Conservation (phyloP, 2,888 invertebrate species). For the Sinodicranocentrus sp. region DNA sequence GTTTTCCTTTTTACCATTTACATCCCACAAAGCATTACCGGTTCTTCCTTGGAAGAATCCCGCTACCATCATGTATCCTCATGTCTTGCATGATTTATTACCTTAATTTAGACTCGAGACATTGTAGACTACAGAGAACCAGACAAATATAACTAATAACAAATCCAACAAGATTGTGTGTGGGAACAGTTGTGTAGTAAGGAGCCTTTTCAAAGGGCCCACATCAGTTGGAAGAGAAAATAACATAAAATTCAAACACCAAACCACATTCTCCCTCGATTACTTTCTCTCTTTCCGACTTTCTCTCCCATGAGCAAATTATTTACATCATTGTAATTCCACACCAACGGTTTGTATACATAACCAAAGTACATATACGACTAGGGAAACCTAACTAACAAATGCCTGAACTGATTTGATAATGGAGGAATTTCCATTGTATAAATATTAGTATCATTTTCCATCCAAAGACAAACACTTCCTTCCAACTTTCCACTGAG, state of each 20-base stretch:
- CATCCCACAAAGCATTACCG: neutral
- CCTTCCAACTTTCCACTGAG: slow-evolving; percentile 15
- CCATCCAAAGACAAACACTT: slow-evolving; percentile 32
- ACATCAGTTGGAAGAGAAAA: too few relatives aligned
- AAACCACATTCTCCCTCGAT: neutral
- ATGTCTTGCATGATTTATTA: slow-evolving; percentile 67
- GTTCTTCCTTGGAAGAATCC: slow-evolving; percentile 31
- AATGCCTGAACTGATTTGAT: slow-evolving; percentile 18
- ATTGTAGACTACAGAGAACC: slow-evolving; percentile 31
- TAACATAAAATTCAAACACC: too few relatives aligned
- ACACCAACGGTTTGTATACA: neutral
- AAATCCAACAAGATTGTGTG: slow-evolving; percentile 32
- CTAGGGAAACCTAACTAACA: too few relatives aligned
- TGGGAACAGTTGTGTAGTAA: too few relatives aligned
- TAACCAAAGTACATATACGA: neutral
- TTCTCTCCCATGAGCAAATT: neutral
- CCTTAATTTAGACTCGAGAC: slow-evolving; percentile 62
- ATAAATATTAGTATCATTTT: slow-evolving; percentile 35
- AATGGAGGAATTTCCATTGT: slow-evolving; percentile 31
- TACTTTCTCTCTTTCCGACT: neutral
- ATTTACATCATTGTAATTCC: slow-evolving; percentile 13
- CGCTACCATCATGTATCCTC: slow-evolving; percentile 41
- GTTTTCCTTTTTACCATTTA: slow-evolving; percentile 28
- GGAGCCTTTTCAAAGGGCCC: too few relatives aligned
- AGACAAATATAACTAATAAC: slow-evolving; percentile 48